Percentiles rank a stretch among this genome's conserved stretches.
Evolutionary conservation across 2,113 vertebrate genomes (phyloP).

Genomic region (Ceyx melanurus): DNA sequence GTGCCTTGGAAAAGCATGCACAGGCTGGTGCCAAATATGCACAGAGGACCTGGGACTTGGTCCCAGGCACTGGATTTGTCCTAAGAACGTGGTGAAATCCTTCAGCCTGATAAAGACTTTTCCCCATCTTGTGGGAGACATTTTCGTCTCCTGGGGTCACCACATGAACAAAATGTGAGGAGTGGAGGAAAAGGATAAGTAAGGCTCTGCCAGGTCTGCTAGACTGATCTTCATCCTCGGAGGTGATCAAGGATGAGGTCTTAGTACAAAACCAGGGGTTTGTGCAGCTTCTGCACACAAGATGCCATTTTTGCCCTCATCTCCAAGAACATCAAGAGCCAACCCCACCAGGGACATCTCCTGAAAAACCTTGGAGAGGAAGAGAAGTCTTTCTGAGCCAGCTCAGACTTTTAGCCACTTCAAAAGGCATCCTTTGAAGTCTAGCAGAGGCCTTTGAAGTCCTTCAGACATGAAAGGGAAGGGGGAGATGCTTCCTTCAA

Average conservation of each 20-base stretch:
- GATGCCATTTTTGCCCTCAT: neutral
- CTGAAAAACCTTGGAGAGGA: neutral
- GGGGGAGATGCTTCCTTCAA: neutral
- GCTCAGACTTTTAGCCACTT: neutral
- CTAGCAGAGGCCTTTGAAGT: slow-evolving; percentile 11
- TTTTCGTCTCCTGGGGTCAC: neutral
- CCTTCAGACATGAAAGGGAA: fast-evolving
- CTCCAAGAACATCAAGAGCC: neutral
- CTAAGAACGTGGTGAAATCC: fast-evolving
- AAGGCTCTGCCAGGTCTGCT: neutral
- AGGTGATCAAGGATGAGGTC: neutral
- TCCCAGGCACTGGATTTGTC: neutral
- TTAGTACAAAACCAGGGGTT: neutral
- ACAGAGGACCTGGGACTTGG: fast-evolving
- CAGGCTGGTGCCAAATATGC: neutral
- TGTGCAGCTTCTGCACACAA: neutral
- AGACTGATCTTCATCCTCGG: neutral
- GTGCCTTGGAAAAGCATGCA: fast-evolving
- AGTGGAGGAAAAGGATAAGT: neutral
- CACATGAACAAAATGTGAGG: neutral
- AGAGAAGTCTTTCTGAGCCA: neutral
- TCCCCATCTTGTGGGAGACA: neutral
- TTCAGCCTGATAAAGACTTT: neutral
- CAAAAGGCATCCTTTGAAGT: slow-evolving; percentile 57
- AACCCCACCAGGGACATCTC: neutral